phyloP scores from a whole-genome alignment of 1,140 invertebrate genomes.

The Zaprionus africanus region DNA sequence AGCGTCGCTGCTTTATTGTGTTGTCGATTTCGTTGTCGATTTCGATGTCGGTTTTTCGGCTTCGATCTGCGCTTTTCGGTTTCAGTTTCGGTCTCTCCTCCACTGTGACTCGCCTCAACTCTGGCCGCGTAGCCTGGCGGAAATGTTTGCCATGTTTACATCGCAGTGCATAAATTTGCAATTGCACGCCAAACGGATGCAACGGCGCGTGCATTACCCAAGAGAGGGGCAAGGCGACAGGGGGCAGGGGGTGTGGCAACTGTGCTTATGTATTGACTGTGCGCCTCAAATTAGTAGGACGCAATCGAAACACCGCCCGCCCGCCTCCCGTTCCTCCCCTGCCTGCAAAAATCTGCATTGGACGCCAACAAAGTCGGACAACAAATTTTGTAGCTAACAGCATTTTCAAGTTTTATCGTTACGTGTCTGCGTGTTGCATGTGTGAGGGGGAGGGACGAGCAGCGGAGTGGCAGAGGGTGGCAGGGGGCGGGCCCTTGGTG shows the following conservation, averaged over 20 bases:
- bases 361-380: constrained; percentile 61
- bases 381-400: constrained; percentile 81
- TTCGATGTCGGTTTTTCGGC: background rate
- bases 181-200: constrained; percentile 64
- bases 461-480: background rate
- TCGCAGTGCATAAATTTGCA: constrained; percentile 81
- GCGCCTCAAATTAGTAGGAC: constrained; percentile 51
- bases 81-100: background rate
- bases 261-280: constrained; percentile 47
- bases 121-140: constrained; percentile 36
- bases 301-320: background rate
- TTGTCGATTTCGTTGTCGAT: constrained; percentile 43
- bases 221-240: background rate
- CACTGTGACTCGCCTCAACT: background rate
- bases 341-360: constrained; percentile 46
- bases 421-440: constrained; percentile 41
- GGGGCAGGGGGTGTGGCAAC: background rate
- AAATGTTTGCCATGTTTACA: constrained; percentile 82
- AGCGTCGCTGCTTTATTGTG: constrained; percentile 45
- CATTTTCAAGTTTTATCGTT: constrained; percentile 81
- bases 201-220: constrained; percentile 60
- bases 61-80: background rate
- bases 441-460: constrained; percentile 4
- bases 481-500: constrained; percentile 36
- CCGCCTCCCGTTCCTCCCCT: background rate